Conservation (phyloP, 1,140 invertebrate genomes). For the Coenobita brevimanus region DNA sequence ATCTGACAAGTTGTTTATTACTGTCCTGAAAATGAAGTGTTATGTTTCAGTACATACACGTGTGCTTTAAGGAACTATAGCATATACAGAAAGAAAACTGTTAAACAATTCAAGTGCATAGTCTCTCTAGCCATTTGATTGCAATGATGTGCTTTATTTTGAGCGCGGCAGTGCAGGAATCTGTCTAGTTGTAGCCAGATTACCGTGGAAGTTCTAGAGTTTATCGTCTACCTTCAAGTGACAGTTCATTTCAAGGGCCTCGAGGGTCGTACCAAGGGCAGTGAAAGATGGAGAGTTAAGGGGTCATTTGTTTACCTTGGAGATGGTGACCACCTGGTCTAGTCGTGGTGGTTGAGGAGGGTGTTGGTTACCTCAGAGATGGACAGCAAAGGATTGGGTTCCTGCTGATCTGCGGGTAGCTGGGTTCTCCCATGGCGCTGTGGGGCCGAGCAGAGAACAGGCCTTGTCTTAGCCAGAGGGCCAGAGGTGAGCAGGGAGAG, state of each 20-base stretch:
- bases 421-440: constrained; percentile 66
- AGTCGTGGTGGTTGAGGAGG: constrained; percentile 77
- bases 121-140: constrained; percentile 39
- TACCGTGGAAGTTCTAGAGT: background rate
- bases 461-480: constrained; percentile 70
- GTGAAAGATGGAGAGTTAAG: background rate
- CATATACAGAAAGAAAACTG: constrained; percentile 9
- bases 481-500: background rate
- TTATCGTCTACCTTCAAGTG: background rate
- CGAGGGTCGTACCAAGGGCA: too few relatives aligned
- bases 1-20: too few relatives aligned
- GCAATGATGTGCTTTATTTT: constrained; percentile 12
- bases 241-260: too few relatives aligned
- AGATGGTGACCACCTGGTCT: constrained; percentile 43
- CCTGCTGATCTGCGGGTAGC: constrained; percentile 78
- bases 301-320: constrained; percentile 35
- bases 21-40: too few relatives aligned
- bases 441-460: constrained; percentile 57
- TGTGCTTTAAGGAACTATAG: background rate
- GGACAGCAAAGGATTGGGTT: constrained; percentile 86
- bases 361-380: constrained; percentile 89
- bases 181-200: background rate
- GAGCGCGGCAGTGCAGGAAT: background rate
- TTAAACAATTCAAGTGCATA: constrained; percentile 13
- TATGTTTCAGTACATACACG: too few relatives aligned